phyloP scores from a whole-genome alignment of 2,888 invertebrate genomes.

The Bimastos eiseni region DNA sequence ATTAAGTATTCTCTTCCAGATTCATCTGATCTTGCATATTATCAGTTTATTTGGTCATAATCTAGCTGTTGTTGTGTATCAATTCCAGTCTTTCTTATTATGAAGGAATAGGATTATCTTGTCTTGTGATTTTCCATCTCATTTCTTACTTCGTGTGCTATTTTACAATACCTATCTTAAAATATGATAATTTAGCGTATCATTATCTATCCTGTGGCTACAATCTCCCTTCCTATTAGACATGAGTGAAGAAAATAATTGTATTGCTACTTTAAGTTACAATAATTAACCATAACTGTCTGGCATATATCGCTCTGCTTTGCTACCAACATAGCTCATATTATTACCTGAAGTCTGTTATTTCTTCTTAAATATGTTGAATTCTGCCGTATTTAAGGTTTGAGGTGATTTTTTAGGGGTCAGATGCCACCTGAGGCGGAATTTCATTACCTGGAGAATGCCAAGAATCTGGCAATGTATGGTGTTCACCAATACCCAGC shows the following conservation, averaged over 20 bases:
- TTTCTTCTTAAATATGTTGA: neutral
- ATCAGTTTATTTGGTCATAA: neutral
- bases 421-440: conserved; percentile 97
- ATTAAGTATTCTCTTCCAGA: neutral
- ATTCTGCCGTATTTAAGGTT: neutral
- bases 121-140: neutral
- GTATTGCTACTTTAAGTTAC: neutral
- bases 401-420: conserved; percentile 71
- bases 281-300: neutral
- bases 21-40: neutral
- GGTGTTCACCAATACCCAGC: conserved; percentile 96
- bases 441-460: conserved; percentile 93
- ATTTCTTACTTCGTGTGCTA: neutral
- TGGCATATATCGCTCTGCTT: neutral
- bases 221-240: neutral
- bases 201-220: neutral
- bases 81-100: too few species aligned
- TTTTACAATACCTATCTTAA: neutral
- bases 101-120: too few species aligned
- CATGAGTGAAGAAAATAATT: neutral
- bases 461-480: conserved; percentile 97
- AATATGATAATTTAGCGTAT: neutral
- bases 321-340: neutral
- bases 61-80: neutral
- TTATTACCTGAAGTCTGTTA: neutral